Conservation (phyloP, 64 coral and sea anemone species). For the Trachythela sp. region DNA sequence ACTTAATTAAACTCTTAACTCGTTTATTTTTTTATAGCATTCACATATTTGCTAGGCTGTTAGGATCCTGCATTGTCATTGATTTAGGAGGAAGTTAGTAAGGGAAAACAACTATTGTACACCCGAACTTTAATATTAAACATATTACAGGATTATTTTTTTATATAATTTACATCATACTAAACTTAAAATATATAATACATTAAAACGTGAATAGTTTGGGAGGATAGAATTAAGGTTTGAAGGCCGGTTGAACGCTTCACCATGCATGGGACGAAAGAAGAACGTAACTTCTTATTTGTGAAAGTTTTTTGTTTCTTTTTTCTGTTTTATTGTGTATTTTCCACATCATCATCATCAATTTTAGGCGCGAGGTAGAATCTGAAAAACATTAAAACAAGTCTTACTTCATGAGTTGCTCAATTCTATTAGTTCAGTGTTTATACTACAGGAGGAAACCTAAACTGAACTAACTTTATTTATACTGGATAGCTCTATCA, state of each 20-base stretch:
- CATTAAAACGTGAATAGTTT: not conserved
- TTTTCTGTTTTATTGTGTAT: conserved; percentile 18
- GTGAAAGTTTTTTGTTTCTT: not conserved
- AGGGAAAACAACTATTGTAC: no score
- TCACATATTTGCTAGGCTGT: no score
- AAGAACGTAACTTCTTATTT: not conserved
- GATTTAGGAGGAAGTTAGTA: no score
- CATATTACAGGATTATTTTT: not conserved
- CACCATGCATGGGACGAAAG: not conserved
- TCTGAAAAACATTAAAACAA: conserved; percentile 27
- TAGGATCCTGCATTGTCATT: no score
- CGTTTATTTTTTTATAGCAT: no score
- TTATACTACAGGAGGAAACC: no score
- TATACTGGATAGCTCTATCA: no score
- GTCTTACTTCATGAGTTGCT: not conserved
- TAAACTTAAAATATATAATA: not conserved
- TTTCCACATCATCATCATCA: conserved; percentile 63
- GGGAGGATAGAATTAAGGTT: not conserved
- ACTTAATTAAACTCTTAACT: no score
- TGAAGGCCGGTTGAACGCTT: not conserved
- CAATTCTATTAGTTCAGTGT: no score
- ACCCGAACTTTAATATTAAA: not conserved
- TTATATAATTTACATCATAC: conserved; percentile 3
- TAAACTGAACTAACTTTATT: not conserved
- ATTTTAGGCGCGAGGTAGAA: conserved; percentile 78